Base-by-base conservation (phyloP, 2,113 vertebrate genomes). In the Siphamia tubifer region DNA sequence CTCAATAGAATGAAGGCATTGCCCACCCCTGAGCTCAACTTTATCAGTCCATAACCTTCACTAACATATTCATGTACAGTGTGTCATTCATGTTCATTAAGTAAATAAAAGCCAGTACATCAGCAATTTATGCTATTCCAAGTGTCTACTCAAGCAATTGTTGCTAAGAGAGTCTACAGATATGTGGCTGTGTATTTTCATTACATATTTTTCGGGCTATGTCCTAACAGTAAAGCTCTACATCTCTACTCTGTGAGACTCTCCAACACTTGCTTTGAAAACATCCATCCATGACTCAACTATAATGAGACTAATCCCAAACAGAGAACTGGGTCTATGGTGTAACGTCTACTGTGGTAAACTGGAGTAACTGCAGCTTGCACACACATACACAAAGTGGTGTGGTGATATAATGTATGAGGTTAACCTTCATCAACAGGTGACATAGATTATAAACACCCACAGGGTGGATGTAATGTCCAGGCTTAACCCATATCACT, bases 371-470 rank as follows among this genome's bases (percentile, higher is more conserved):
- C 47, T 24, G 42, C 32, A 52, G 61, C 28, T 53, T 60, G 27
- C 53, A 38, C 1, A 20, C 36, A 61, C 53, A 70, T 75, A 21
- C 39, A 39, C 45, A 16, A 17, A 42, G 12, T 6, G 12, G 9
- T 34, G 42, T 25, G 34, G n/a, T 58, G 63, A 65, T 39, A 70
- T 65, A 51, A 69, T 53, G 53, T 12, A 31, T 61, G 63, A 62
- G 64, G 68, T 81, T 77, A 81, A 70, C 80, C 82, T 83, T 81
- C 62, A 79, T 69, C 43, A 32, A 53, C 71, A 68, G 74, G 48
- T 81, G 70, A 74, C 47, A 40, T 56, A 62, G 52, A 84, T 81
- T 76, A 70, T 31, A 44, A n/a, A 45, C 54, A 61, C 45, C 66
- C 53, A 17, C 11, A 34, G 44, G 57, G 31, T 8, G 27, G 36